phyloP scores from a whole-genome alignment of 2,797 vertebrate genomes.

The Spinus olivaceus region DNA sequence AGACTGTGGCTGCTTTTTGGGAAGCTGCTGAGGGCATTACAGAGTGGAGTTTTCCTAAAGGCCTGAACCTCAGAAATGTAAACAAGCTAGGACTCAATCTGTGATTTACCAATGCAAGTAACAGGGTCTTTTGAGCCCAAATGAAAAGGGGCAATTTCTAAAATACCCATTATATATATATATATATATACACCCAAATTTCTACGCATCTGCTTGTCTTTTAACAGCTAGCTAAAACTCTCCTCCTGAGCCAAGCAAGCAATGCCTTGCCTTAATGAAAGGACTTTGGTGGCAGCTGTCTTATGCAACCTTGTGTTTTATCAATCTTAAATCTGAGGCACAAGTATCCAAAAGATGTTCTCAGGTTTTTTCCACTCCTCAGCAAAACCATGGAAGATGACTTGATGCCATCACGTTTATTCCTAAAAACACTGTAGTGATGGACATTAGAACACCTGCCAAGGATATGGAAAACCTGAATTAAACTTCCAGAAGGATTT shows the following conservation, averaged over 20 bases:
- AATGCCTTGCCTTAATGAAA: background rate
- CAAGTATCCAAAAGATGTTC: background rate
- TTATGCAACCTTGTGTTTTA: background rate
- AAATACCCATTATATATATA: background rate
- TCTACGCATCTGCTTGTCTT: background rate
- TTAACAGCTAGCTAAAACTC: background rate
- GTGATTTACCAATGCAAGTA: background rate
- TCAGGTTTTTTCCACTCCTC: background rate
- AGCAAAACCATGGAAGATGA: background rate
- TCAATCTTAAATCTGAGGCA: background rate
- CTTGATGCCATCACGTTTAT: background rate
- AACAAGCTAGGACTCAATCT: background rate
- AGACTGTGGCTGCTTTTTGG: fast-evolving
- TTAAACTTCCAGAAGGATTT: constrained; percentile 9
- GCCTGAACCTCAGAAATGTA: background rate
- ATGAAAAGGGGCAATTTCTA: background rate
- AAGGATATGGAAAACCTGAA: background rate
- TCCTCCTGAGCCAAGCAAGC: background rate
- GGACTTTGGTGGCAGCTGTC: background rate
- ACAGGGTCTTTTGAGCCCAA: background rate
- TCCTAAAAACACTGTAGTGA: background rate
- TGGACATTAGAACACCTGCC: background rate
- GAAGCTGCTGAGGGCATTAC: background rate
- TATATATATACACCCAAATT: background rate
- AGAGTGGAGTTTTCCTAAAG: background rate